Base-by-base conservation (phyloP, 2,113 vertebrate genomes). In the Sinocyclocheilus anophthalmus region DNA sequence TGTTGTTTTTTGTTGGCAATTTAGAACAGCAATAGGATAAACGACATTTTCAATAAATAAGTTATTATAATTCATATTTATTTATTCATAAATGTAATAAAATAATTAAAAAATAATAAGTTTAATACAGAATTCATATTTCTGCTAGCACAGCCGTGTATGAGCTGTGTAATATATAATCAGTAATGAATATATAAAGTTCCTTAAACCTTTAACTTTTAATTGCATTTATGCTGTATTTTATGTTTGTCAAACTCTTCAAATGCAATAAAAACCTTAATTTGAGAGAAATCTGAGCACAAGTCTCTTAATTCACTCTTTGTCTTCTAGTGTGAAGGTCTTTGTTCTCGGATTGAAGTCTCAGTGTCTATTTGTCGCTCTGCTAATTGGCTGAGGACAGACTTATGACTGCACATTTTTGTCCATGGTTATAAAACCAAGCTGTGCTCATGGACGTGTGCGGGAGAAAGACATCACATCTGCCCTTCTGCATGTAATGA, bases 381-480 rank as follows among this genome's bases (percentile, higher is more conserved):
- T 83, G 50, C 39, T 84, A 81, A 88, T 88, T 84, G 77, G 26
- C n/a, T 45, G 61, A 48, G 70, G 69, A 22, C 69, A 70, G 77
- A 33, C 26, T 39, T 70, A 73, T 70, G 88, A 85, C 72, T 55
- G 79, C 70, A 83, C 73, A 85, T 72, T 73, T 81, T 55, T 87
- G 48, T 72, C 48, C 11, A 53, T 78, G 63, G 70, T 78, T 57
- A 72, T 70, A 18, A 85, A 80, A 83, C 84, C 87, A 90, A 84
- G 85, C 59, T 72, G 53, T 87, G 65, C 70, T 85, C 61, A 84
- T 87, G 33, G 73, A 76, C 4, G 18, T 53, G 67, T 73, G 16
- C 4, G 81, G 59, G 22, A 80, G 42, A 86, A 77, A 80, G 69
- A 10, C 24, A 26, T 72, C 57, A 24, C 84, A 89, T 88, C 76